phyloP scores from a whole-genome alignment of 2,113 vertebrate genomes.

The Myocastor coypus region DNA sequence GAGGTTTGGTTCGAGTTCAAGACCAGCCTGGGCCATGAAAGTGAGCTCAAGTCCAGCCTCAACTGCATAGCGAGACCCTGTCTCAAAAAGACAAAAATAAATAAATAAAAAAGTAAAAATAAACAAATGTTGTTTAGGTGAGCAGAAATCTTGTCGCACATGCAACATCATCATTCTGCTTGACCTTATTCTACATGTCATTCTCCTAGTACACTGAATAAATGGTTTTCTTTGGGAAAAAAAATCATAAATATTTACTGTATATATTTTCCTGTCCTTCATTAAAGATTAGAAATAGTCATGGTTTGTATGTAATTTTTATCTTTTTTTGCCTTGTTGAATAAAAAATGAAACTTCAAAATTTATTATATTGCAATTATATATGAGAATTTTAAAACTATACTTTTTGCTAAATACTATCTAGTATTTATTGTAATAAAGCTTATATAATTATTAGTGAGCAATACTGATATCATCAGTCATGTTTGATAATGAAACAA shows the following conservation, averaged over 20 bases:
- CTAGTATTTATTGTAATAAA: background rate
- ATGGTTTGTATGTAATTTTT: background rate
- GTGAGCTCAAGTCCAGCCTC: too few species aligned
- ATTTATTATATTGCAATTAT: background rate
- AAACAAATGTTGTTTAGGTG: background rate
- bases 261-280: background rate
- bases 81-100: too few species aligned
- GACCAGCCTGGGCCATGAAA: too few species aligned
- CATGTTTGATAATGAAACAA: background rate
- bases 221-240: background rate
- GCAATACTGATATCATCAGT: background rate
- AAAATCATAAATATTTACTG: background rate
- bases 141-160: background rate
- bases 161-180: background rate
- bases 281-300: background rate
- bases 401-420: background rate
- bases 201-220: background rate
- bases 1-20: too few species aligned
- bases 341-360: conserved; percentile 29
- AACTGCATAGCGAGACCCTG: too few species aligned
- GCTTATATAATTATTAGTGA: background rate
- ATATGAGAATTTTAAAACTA: background rate
- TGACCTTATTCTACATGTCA: background rate
- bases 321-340: background rate
- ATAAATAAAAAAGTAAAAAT: too few species aligned